phyloP scores from a whole-genome alignment of 2,797 vertebrate species.

The Trichosurus vulpecula region DNA sequence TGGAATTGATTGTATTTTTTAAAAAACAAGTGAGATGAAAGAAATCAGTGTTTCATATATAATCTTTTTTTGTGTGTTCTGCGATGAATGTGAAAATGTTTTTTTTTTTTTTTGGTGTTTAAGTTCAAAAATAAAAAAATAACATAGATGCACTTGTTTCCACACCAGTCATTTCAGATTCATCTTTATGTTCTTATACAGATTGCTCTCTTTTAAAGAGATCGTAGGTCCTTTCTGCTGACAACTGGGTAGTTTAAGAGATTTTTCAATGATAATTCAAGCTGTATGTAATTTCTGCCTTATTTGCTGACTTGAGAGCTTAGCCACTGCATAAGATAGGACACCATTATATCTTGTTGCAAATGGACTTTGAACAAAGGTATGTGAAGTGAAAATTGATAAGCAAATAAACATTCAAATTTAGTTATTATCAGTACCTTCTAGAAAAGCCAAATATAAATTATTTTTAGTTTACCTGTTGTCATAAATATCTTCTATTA shows the following conservation, averaged over 20 bases:
- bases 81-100: no score
- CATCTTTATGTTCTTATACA: not conserved
- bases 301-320: conserved; percentile 27
- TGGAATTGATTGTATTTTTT: no score
- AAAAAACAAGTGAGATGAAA: no score
- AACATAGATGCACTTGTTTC: no score
- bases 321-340: conserved; percentile 33
- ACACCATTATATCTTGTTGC: not conserved
- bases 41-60: no score
- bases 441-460: conserved; percentile 7
- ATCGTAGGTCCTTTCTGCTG: not conserved
- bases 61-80: no score
- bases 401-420: not conserved
- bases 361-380: not conserved
- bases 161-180: no score
- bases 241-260: not conserved
- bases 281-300: conserved; percentile 8
- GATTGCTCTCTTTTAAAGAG: not conserved
- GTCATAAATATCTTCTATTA: conserved; percentile 3
- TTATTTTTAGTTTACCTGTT: not conserved
- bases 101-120: no score
- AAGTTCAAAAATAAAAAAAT: no score
- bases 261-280: conserved; percentile 1
- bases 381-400: conserved; percentile 13
- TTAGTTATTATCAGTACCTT: not conserved